Percentiles rank a stretch among this genome's conserved stretches.
These are phyloP conservation scores for Chelonoidis abingdonii DNA, from an alignment of 2,113 vertebrate species.

Conservation along the genomic window DNA sequence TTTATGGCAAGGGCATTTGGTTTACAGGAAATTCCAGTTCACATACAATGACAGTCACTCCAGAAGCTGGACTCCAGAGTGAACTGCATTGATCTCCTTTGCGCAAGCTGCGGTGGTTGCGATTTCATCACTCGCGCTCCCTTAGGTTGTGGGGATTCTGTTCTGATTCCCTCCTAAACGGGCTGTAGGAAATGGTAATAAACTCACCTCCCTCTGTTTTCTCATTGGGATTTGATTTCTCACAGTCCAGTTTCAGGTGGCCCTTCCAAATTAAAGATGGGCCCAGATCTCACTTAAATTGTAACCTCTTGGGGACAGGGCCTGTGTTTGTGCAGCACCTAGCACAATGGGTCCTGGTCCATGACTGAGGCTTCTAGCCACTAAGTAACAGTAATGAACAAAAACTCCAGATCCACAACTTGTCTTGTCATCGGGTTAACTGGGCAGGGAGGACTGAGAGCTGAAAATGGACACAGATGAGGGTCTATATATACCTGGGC, in stretches of 20 bases:
- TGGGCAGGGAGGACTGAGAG: background rate
- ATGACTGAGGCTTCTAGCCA: background rate
- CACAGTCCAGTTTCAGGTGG: slow-evolving; percentile 14
- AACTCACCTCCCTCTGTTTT: background rate
- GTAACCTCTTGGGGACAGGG: background rate
- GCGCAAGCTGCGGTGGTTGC: background rate
- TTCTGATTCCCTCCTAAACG: slow-evolving; percentile 9
- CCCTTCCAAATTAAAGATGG: background rate
- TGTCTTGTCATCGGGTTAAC: background rate
- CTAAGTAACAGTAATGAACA: background rate
- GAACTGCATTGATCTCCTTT: background rate
- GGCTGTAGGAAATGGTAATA: slow-evolving; percentile 26
- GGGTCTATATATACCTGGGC: background rate
- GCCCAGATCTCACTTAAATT: background rate
- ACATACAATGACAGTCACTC: slow-evolving; percentile 60
- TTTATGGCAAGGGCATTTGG: slow-evolving; percentile 53
- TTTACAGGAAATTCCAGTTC: slow-evolving; percentile 72
- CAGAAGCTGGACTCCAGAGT: background rate
- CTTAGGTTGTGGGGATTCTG: background rate
- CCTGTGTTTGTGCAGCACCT: background rate
- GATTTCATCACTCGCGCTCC: background rate
- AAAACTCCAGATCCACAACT: background rate
- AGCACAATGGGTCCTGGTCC: background rate
- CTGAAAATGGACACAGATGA: background rate
- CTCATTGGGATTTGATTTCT: slow-evolving; percentile 11